Base-by-base conservation (phyloP, 2,113 vertebrate genomes). In the Forbesichthys papilliferus region DNA sequence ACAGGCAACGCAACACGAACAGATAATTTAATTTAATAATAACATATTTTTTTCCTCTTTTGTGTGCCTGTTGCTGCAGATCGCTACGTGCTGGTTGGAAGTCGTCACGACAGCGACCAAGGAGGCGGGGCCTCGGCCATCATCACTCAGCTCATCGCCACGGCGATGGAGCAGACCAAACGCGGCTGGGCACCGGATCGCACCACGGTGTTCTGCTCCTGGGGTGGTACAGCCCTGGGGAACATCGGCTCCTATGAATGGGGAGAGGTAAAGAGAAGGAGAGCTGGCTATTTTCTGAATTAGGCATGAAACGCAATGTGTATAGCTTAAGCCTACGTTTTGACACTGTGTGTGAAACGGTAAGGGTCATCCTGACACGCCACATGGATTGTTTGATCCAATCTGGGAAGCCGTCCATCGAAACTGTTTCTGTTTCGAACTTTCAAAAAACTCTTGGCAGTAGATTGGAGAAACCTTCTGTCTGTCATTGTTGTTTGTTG, bases 191-290 rank as follows among this genome's bases (percentile, higher is more conserved):
- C 93, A 65, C 95, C 95, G 0, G 92, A 95, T 63, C 90, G 96
- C 1, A 96, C 94, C 61, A 88, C 95, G 42, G 73, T 96, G 79
- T 96, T 98, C 83, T 96, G 95, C 80, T 98, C 96, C 0, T 96
- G 95, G 95, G 96, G 94, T 79, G 96, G 94, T 69, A 93, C 94
- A 0, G 80, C 89, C 0, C 86, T 94, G 61, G 96, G 96, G 11
- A 96, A 94, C 72, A 87, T 98, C 9, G 96, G 97, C 68, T 98
- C 96, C 60, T 95, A 93, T 47, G 96, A 99, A 86, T 98, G 96
- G 96, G 96, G 94, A 66, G 95, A 98, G 96, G 96, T 99, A 93
- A 2, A 90, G 52, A 48, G 0, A 33, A 82, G 5, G 11, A 54
- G 49, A 55, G 3, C 64, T 12, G 72, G 9, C 63, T 57, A 36